Evolutionary conservation across 2,113 vertebrate genomes (phyloP).

Genomic region (Centropristis striata): DNA sequence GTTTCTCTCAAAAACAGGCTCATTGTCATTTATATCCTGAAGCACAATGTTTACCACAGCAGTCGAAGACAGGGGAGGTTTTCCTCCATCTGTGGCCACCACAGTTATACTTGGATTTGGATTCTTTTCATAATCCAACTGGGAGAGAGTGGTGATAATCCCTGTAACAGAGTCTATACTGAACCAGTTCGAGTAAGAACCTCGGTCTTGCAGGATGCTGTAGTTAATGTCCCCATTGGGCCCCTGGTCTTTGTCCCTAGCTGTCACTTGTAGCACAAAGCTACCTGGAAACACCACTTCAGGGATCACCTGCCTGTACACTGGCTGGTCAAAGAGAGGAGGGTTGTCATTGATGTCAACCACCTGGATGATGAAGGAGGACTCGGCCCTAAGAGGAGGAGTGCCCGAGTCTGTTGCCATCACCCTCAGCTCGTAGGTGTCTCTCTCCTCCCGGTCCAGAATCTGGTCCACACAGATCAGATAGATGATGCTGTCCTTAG

Average conservation of each 20-base stretch:
- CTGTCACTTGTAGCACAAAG: conserved; percentile 95
- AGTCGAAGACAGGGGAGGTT: conserved; percentile 90
- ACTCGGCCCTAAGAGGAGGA: conserved; percentile 93
- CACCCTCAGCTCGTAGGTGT: conserved; percentile 93
- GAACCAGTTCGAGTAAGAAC: conserved; percentile 91
- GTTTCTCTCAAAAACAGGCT: conserved; percentile 92
- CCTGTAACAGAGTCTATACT: conserved; percentile 93
- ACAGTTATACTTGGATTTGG: conserved; percentile 92
- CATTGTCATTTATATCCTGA: conserved; percentile 97
- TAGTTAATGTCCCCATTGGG: conserved; percentile 95
- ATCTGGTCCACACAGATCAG: conserved; percentile 96
- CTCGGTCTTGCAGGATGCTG: conserved; percentile 86
- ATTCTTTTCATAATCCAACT: conserved; percentile 95
- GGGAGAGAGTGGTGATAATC: conserved; percentile 92
- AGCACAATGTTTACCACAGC: conserved; percentile 91
- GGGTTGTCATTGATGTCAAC: conserved; percentile 96
- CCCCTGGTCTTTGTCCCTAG: conserved; percentile 96
- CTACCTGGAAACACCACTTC: conserved; percentile 96
- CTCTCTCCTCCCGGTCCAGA: conserved; percentile 94
- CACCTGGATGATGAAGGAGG: conserved; percentile 93
- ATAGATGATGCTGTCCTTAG: conserved; percentile 98
- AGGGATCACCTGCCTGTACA: conserved; percentile 93
- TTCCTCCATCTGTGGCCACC: conserved; percentile 92
- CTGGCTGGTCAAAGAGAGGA: conserved; percentile 92
- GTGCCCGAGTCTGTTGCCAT: conserved; percentile 95